Percentiles rank a stretch among this genome's conserved stretches.
Conservation (phyloP, 1,140 invertebrate species). For the Drosophila pectinifera region DNA sequence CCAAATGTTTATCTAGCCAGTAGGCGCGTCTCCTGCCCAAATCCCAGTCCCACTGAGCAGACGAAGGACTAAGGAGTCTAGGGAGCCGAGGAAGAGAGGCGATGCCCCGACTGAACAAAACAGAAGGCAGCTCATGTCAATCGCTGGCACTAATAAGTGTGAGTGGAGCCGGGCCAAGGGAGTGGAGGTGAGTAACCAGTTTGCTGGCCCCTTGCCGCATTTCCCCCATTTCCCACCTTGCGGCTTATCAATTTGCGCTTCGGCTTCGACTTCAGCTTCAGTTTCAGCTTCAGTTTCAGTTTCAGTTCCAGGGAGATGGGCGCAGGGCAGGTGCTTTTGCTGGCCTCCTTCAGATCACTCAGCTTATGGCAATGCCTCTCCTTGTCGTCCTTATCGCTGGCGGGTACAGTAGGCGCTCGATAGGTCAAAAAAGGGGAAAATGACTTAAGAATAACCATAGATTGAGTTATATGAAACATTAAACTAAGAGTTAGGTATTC, state of each 20-base stretch:
- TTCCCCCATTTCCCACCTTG: conserved; percentile 14
- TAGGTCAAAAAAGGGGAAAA: background rate
- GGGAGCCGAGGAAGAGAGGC: conserved; percentile 15
- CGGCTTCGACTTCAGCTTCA: conserved; percentile 17
- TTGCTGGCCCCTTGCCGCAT: conserved; percentile 18
- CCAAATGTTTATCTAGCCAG: conserved; percentile 61
- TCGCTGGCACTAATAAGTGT: conserved; percentile 69
- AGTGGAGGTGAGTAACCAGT: conserved; percentile 35
- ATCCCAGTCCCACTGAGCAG: conserved; percentile 41
- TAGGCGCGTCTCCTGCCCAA: conserved; percentile 12
- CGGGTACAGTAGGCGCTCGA: background rate
- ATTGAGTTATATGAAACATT: too few relatives aligned
- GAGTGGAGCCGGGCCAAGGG: conserved; percentile 15
- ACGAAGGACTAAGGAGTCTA: conserved; percentile 8
- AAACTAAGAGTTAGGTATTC: too few relatives aligned
- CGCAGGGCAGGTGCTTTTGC: conserved; percentile 36
- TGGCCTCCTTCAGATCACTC: conserved; percentile 8
- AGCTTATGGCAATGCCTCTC: background rate
- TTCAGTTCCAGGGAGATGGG: conserved; percentile 12
- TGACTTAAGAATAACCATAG: too few relatives aligned
- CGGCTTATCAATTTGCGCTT: conserved; percentile 82
- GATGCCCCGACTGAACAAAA: conserved; percentile 16
- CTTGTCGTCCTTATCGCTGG: conserved; percentile 4
- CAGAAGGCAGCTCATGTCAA: conserved; percentile 66
- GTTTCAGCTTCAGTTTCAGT: conserved; percentile 38